Evolutionary conservation across 2,888 invertebrate species (phyloP).

Genomic region (Coecobrya sp.): DNA sequence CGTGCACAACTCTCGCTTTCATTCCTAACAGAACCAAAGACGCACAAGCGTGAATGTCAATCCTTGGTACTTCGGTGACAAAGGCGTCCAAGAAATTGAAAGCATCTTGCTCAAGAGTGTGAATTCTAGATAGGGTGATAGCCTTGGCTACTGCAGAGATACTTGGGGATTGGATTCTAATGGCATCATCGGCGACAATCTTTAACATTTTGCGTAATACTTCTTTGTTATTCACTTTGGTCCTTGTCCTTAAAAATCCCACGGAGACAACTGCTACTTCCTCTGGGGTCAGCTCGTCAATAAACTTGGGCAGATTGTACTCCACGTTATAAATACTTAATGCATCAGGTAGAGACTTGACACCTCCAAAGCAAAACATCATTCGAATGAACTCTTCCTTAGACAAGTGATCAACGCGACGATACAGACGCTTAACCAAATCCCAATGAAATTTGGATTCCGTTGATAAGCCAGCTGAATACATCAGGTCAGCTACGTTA

Average conservation of each 20-base stretch:
- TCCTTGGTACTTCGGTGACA: conserved; percentile 89
- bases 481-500: conserved; percentile 91
- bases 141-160: conserved; percentile 89
- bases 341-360: conserved; percentile 88
- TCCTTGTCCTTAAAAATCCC: conserved; percentile 93
- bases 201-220: conserved; percentile 89
- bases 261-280: conserved; percentile 92
- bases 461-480: conserved; percentile 87
- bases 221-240: conserved; percentile 89
- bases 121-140: conserved; percentile 18
- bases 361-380: conserved; percentile 91
- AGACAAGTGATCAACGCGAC: conserved; percentile 89
- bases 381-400: conserved; percentile 91
- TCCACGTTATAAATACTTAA: conserved; percentile 91
- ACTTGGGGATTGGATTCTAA: conserved; percentile 90
- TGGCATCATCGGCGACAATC: conserved; percentile 89
- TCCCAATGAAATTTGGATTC: conserved; percentile 88
- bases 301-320: conserved; percentile 88
- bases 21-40: conserved; percentile 91
- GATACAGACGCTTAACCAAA: conserved; percentile 89
- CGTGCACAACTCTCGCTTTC: conserved; percentile 87
- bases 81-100: conserved; percentile 89
- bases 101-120: conserved; percentile 87
- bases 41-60: conserved; percentile 90
- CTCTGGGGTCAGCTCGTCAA: conserved; percentile 90